Conservation (phyloP, 2,888 invertebrate species). For the Catonia carolina region DNA sequence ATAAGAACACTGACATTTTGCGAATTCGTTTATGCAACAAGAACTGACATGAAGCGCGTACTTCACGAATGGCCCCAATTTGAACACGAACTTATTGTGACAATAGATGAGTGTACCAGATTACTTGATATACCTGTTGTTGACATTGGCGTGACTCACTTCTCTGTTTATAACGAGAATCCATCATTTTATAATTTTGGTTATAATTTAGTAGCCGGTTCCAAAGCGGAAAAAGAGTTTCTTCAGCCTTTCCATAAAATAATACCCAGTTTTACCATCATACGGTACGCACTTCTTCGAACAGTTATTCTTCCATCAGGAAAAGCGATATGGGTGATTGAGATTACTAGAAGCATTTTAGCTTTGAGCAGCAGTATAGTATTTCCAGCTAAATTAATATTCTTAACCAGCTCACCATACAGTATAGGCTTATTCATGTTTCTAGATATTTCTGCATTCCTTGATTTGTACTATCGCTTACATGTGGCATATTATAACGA, state of each 20-base stretch:
- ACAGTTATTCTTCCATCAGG: conserved; percentile 2
- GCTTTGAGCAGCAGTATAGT: background rate
- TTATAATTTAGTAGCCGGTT: background rate
- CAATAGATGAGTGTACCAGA: background rate
- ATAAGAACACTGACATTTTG: background rate
- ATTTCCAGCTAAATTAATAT: background rate
- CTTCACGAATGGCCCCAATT: background rate
- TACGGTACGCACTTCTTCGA: background rate
- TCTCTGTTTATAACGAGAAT: background rate
- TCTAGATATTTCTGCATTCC: background rate
- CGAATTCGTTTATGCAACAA: background rate
- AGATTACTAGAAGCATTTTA: background rate
- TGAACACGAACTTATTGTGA: background rate
- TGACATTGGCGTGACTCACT: background rate
- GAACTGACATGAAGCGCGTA: background rate
- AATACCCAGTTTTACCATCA: background rate
- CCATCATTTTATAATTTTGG: background rate
- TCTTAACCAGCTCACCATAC: background rate
- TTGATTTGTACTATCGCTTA: background rate
- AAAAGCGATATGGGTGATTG: conserved; percentile 2
- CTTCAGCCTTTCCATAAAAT: background rate
- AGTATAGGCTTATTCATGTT: no score
- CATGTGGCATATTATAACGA: conserved; percentile 3
- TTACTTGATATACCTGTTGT: background rate
- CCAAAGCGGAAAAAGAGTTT: conserved; percentile 9